These are phyloP conservation scores for Theretra japonica DNA, from an alignment of 2,888 invertebrate genomes.

Conservation along the genomic window DNA sequence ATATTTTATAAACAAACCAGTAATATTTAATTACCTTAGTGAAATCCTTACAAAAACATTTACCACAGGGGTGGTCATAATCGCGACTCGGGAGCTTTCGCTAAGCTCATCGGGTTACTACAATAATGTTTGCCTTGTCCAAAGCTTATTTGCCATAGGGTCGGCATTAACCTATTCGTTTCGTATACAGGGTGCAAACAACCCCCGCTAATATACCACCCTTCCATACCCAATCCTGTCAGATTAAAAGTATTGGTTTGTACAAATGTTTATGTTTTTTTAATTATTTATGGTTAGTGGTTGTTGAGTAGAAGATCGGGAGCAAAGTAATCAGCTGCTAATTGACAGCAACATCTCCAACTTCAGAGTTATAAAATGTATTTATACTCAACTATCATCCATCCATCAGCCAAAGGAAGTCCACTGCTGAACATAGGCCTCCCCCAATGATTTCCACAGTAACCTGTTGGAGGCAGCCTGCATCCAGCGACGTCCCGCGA, in stretches of 20 bases:
- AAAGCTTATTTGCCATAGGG: slow-evolving; percentile 60
- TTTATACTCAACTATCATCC: too few species aligned
- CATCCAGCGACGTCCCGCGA: too few species aligned
- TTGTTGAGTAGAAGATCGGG: neutral
- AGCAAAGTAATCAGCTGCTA: neutral
- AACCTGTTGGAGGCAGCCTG: too few species aligned
- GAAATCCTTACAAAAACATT: slow-evolving; percentile 22
- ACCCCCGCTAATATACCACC: slow-evolving; percentile 23
- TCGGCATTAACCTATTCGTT: slow-evolving; percentile 61
- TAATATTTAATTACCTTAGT: slow-evolving; percentile 7
- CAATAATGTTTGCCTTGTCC: slow-evolving; percentile 82
- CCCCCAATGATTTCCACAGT: too few species aligned
- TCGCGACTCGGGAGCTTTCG: slow-evolving; percentile 71
- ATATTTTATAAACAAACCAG: slow-evolving; percentile 6
- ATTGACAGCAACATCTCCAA: too few species aligned
- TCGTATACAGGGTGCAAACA: slow-evolving; percentile 35
- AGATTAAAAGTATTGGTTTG: slow-evolving; percentile 1
- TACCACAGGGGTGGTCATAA: slow-evolving; percentile 61
- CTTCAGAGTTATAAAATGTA: too few species aligned
- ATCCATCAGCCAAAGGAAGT: too few species aligned
- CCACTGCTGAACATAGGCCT: too few species aligned
- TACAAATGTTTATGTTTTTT: slow-evolving; percentile 17
- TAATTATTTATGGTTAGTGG: slow-evolving; percentile 1
- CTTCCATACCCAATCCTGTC: neutral
- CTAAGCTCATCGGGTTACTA: slow-evolving; percentile 82